These are phyloP conservation scores for Anodontia alba DNA, from an alignment of 2,888 invertebrate species.

Conservation along the genomic window DNA sequence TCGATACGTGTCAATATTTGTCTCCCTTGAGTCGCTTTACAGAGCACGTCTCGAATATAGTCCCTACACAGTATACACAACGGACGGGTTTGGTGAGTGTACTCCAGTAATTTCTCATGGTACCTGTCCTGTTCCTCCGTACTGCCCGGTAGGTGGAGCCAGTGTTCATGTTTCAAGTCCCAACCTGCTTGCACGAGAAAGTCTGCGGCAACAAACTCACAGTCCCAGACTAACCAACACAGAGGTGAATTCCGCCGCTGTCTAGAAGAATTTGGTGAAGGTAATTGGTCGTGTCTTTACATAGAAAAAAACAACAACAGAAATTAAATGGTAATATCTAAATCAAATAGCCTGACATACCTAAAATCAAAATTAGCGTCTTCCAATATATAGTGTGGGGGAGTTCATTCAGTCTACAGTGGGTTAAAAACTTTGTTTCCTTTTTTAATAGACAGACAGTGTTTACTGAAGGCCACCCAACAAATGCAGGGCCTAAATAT, in stretches of 20 bases:
- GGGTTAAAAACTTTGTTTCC: too few relatives aligned
- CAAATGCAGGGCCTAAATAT: too few relatives aligned
- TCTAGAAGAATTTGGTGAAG: not conserved
- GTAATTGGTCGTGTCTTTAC: not conserved
- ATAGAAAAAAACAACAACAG: not conserved
- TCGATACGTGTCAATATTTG: conserved; percentile 11
- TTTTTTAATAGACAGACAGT: too few relatives aligned
- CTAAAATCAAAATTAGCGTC: too few relatives aligned
- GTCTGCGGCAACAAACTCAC: conserved; percentile 61
- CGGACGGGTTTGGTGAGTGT: not conserved
- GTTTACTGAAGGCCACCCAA: too few relatives aligned
- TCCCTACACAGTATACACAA: not conserved
- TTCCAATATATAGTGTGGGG: too few relatives aligned
- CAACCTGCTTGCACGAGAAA: conserved; percentile 77
- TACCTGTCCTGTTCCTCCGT: conserved; percentile 45
- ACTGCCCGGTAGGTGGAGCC: conserved; percentile 68
- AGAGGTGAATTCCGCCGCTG: conserved; percentile 65
- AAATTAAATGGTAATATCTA: not conserved
- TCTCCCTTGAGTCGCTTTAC: not conserved
- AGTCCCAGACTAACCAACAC: conserved; percentile 75
- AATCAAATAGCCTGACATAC: too few relatives aligned
- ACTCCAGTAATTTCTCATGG: conserved; percentile 2
- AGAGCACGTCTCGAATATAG: not conserved
- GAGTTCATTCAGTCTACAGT: too few relatives aligned
- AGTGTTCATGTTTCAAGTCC: conserved; percentile 65